phyloP scores from a whole-genome alignment of 2,797 vertebrate genomes.

The Pitangus sulphuratus region DNA sequence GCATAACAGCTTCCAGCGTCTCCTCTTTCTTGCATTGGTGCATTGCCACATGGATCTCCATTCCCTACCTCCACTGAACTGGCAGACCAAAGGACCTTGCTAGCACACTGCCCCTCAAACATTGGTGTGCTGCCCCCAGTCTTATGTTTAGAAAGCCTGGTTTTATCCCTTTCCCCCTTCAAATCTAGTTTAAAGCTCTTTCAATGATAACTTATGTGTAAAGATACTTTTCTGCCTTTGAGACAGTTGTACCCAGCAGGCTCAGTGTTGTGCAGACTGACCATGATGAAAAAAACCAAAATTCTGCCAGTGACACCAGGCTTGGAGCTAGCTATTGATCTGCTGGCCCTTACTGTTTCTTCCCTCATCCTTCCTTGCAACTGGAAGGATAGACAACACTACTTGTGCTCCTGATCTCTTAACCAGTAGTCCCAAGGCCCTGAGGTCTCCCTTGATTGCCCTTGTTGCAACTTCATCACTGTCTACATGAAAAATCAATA shows the following conservation, averaged over 20 bases:
- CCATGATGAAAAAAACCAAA: not conserved
- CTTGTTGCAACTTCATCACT: not conserved
- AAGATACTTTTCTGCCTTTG: not conserved
- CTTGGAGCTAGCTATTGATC: not conserved
- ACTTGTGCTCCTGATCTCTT: not conserved
- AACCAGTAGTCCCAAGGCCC: not conserved
- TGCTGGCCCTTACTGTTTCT: not conserved
- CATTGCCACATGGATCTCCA: not conserved
- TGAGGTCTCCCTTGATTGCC: not conserved
- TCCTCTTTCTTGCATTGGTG: not conserved
- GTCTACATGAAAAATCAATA: not conserved
- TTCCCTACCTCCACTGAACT: not conserved
- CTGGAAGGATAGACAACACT: not conserved
- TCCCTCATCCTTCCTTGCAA: not conserved
- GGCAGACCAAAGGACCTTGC: not conserved
- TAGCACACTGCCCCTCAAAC: not conserved
- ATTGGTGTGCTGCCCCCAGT: not conserved
- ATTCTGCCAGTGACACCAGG: not conserved
- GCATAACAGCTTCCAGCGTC: not conserved
- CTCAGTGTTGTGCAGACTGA: not conserved
- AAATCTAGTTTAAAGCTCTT: not conserved
- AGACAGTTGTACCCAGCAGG: not conserved
- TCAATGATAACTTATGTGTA: not conserved
- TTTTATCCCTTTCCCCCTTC: not conserved
- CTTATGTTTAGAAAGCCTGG: not conserved